Evolutionary conservation across 2,888 invertebrate genomes (phyloP), one percentile per base, ranked within the genome.

Genomic region (Stenurella melanura): DNA sequence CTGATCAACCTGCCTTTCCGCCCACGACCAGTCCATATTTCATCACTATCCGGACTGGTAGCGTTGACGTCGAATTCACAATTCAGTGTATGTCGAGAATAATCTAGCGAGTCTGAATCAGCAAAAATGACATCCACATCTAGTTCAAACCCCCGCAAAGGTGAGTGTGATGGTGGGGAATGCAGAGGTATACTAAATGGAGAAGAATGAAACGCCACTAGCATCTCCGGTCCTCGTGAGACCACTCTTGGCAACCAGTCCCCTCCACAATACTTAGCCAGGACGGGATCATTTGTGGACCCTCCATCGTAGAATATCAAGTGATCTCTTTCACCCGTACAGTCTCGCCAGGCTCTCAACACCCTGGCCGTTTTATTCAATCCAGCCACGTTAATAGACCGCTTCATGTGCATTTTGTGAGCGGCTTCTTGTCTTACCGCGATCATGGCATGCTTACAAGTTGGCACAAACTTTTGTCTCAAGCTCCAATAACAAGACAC

Each of bases 401-500:
- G 90, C 82, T 93, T 93, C 89, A 94, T 93, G 87, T 93, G 93
- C 92, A 94, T 93, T 88, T 94, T 94, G 86, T 94, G 94, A 63
- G 93, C 92, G 78, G 93, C 93, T 85, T 94, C 94, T 88, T 96
- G 96, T 69, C 94, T 92, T 76, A 97, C 95, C 18, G 96, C 94
- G 84, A 97, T 95, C 95, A 97, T 96, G 54, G 97, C 96, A 90
- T 96, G 96, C 88, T 96, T 96, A 89, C 96, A 96, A 61, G 95
- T 96, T 15, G 96, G 96, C 79, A 96, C 94, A 86, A 94, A 94
- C 88, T 96, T 95, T 90, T 97, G 96, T 56, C 96, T 92, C 81
- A 97, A 91, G 80, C 95, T 96, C 92, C 96, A 96, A 89, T 96
- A 95, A 89, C 98, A 98, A 77, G 96, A 96, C 26, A 97, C 96